These are phyloP conservation scores for Trichogramma pretiosum DNA, from an alignment of 1,140 invertebrate genomes.

Conservation along the genomic window DNA sequence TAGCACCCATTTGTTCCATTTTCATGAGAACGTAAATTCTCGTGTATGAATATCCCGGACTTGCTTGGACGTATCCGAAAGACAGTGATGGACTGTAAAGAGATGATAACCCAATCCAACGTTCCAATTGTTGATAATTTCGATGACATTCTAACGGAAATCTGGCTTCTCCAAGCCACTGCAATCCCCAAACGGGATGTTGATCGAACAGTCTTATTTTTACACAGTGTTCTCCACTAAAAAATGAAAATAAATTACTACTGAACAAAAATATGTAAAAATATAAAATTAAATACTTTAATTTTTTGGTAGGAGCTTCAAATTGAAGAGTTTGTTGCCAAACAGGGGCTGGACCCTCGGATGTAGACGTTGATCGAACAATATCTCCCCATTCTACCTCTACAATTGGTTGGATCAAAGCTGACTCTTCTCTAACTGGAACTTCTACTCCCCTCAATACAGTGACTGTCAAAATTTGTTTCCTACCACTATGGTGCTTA, in stretches of 20 bases:
- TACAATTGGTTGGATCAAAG: conserved; percentile 35
- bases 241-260: conserved; percentile 4
- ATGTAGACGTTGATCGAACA: conserved; percentile 26
- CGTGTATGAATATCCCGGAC: conserved; percentile 35
- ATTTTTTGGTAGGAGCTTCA: conserved; percentile 26
- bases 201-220: conserved; percentile 39
- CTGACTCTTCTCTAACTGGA: conserved; percentile 41
- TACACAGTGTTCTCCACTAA: conserved; percentile 27
- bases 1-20: conserved; percentile 30
- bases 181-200: conserved; percentile 41
- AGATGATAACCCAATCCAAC: conserved; percentile 37
- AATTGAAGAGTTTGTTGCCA: conserved; percentile 42
- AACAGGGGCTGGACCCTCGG: conserved; percentile 38
- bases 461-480: conserved; percentile 33
- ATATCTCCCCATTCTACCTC: conserved; percentile 39
- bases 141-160: conserved; percentile 35
- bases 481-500: conserved; percentile 24
- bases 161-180: conserved; percentile 39
- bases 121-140: conserved; percentile 38
- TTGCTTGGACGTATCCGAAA: conserved; percentile 41
- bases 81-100: conserved; percentile 33
- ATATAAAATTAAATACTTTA: conserved; percentile 4
- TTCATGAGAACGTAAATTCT: conserved; percentile 40
- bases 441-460: conserved; percentile 38
- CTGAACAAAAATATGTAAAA: not conserved